Conservation (phyloP, 2,797 vertebrate genomes). For the Enteromius viviparus region DNA sequence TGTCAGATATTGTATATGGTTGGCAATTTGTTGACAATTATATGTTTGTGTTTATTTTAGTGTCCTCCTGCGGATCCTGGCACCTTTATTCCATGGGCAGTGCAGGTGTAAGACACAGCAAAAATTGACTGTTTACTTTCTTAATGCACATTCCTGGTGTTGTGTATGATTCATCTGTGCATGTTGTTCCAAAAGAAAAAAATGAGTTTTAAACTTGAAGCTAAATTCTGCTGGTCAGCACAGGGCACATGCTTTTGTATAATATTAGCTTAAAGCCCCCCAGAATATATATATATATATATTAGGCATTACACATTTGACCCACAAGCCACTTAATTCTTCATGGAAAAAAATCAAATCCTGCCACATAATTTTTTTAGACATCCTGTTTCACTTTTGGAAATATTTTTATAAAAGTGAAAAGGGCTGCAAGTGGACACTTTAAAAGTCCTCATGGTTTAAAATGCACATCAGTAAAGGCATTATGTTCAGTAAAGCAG, state of each 20-base stretch:
- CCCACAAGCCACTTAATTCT: neutral
- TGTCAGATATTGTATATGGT: neutral
- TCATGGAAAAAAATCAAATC: neutral
- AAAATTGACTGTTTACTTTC: neutral
- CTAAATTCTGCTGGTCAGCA: neutral
- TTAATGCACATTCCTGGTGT: neutral
- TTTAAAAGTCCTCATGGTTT: neutral
- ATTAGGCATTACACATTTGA: neutral
- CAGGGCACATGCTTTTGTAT: neutral
- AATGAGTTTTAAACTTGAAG: neutral
- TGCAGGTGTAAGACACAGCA: slow-evolving; percentile 77
- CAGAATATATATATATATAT: neutral
- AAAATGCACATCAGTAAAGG: neutral
- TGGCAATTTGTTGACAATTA: neutral
- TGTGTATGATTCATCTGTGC: neutral
- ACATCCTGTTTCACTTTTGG: neutral
- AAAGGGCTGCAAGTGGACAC: neutral
- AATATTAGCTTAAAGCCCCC: too few relatives aligned
- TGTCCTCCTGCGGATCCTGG: slow-evolving; percentile 80
- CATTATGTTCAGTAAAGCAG: neutral
- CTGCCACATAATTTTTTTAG: neutral
- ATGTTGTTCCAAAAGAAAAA: slow-evolving; percentile 1
- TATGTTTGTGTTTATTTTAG: slow-evolving; percentile 71
- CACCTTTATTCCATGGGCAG: slow-evolving; percentile 87
- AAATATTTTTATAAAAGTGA: neutral